These are phyloP conservation scores for Eudemis profundana DNA, from an alignment of 2,888 invertebrate species.

Conservation along the genomic window DNA sequence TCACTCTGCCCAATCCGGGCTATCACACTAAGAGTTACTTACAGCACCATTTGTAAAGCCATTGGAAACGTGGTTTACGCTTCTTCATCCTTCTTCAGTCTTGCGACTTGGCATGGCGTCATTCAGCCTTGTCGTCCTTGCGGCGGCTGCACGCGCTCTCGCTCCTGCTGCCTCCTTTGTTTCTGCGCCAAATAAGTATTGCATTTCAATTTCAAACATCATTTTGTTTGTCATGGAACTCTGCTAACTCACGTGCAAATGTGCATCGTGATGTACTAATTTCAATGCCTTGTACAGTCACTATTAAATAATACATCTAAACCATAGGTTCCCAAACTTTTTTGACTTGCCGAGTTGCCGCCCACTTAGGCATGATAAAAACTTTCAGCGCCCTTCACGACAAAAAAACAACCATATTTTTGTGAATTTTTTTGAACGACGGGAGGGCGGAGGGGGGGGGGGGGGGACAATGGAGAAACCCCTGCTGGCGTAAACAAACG, in stretches of 20 bases:
- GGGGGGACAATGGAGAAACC: no score
- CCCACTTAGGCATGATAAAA: no score
- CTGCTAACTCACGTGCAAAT: background rate
- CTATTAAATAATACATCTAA: no score
- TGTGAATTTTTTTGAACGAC: no score
- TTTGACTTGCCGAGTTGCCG: no score
- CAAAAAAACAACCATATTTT: no score
- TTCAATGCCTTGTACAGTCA: no score
- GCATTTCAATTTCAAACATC: background rate
- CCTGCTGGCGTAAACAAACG: no score
- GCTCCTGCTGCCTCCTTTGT: conserved; percentile 41
- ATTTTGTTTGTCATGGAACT: background rate
- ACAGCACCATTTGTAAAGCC: conserved; percentile 60
- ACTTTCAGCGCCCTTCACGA: no score
- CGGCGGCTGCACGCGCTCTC: conserved; percentile 47
- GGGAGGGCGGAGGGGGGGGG: no score
- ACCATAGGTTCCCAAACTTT: no score
- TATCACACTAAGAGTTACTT: conserved; percentile 50
- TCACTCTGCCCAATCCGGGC: conserved; percentile 44
- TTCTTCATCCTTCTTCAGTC: conserved; percentile 51
- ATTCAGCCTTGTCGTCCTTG: conserved; percentile 54
- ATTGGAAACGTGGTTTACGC: conserved; percentile 50
- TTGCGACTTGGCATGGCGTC: conserved; percentile 52
- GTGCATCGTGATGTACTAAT: background rate
- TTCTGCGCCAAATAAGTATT: conserved; percentile 21